These are phyloP conservation scores for Calliopum simillimum DNA, from an alignment of 2,888 invertebrate genomes.

Conservation along the genomic window DNA sequence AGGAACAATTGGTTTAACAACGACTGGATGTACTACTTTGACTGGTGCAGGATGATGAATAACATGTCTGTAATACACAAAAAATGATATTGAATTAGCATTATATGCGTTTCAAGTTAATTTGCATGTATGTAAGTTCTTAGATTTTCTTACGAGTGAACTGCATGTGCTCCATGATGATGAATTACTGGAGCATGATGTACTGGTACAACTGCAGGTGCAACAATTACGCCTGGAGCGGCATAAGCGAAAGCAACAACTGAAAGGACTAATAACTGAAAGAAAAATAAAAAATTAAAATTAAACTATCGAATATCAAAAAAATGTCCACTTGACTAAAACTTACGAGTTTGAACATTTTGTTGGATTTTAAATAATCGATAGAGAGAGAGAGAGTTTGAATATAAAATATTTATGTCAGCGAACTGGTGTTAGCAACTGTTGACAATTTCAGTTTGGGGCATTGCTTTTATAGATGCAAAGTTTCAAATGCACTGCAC, in stretches of 20 bases:
- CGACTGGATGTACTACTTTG: slow-evolving; percentile 55
- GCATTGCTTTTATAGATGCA: slow-evolving; percentile 55
- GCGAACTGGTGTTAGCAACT: slow-evolving; percentile 52
- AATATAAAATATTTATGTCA: slow-evolving; percentile 41
- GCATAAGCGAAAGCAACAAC: slow-evolving; percentile 54
- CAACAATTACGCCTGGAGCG: slow-evolving; percentile 64
- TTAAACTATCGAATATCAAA: background rate
- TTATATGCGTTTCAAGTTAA: background rate
- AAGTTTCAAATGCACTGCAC: background rate
- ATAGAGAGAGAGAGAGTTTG: too few species aligned
- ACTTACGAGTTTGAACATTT: slow-evolving; percentile 66
- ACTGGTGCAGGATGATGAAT: slow-evolving; percentile 67
- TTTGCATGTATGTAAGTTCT: background rate
- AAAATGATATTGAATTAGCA: slow-evolving; percentile 27
- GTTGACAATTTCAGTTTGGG: slow-evolving; percentile 50
- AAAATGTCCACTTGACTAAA: background rate
- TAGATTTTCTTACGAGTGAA: slow-evolving; percentile 57
- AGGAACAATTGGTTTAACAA: slow-evolving; percentile 57
- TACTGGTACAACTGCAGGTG: slow-evolving; percentile 54
- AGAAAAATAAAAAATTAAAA: background rate
- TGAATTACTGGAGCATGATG: slow-evolving; percentile 48
- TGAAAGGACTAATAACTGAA: slow-evolving; percentile 61
- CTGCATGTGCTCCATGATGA: slow-evolving; percentile 60
- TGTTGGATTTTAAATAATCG: slow-evolving; percentile 44
- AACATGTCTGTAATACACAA: slow-evolving; percentile 52